These are phyloP conservation scores for Scarus forsteni DNA, from an alignment of 2,797 vertebrate genomes.

Conservation along the genomic window DNA sequence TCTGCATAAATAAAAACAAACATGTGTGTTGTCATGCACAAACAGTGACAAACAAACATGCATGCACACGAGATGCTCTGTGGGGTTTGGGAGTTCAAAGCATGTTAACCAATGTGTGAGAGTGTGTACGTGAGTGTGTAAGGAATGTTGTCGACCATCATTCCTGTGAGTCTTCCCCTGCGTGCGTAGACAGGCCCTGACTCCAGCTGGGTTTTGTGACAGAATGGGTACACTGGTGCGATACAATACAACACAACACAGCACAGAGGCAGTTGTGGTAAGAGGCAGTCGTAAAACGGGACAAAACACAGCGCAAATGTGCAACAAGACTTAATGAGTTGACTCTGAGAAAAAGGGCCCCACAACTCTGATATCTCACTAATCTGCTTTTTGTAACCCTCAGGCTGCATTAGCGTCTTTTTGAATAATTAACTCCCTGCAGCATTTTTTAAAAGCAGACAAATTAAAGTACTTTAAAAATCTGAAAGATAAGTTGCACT, in stretches of 20 bases:
- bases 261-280: constrained; percentile 28
- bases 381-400: neutral
- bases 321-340: neutral
- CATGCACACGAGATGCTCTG: constrained; percentile 37
- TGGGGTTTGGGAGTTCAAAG: constrained; percentile 43
- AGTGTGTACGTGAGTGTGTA: constrained; percentile 36
- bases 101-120: constrained; percentile 25
- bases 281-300: constrained; percentile 11
- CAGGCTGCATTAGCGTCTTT: constrained; percentile 19
- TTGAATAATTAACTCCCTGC: constrained; percentile 16
- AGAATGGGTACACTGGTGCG: constrained; percentile 72
- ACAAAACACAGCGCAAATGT: constrained; percentile 23
- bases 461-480: neutral
- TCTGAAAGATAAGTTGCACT: too few species aligned
- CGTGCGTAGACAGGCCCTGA: constrained; percentile 67
- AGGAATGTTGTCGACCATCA: constrained; percentile 71
- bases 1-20: constrained; percentile 30
- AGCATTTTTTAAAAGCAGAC: neutral
- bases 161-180: constrained; percentile 54
- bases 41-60: constrained; percentile 30
- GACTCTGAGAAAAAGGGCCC: neutral
- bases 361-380: constrained; percentile 2
- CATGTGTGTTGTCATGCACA: constrained; percentile 19
- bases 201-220: constrained; percentile 68
- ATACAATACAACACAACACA: constrained; percentile 20